phyloP scores from a whole-genome alignment of 1,140 invertebrate species.

The Drosophila azteca region DNA sequence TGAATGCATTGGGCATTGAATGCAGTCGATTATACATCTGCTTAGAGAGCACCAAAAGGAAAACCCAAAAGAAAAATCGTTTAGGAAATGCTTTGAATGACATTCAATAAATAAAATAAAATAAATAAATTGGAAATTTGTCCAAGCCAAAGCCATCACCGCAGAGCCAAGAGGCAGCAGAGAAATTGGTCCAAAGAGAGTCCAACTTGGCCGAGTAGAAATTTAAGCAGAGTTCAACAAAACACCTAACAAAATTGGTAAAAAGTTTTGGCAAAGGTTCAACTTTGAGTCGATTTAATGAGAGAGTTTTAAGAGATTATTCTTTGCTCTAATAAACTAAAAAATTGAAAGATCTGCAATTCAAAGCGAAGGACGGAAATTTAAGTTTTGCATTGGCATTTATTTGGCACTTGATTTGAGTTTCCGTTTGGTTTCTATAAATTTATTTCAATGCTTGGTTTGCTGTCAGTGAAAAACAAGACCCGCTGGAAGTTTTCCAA shows the following conservation, averaged over 20 bases:
- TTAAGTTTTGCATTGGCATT: no score
- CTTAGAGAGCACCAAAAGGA: slow-evolving; percentile 8
- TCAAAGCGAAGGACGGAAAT: no score
- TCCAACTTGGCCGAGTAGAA: neutral
- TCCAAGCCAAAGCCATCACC: neutral
- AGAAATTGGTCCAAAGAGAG: neutral
- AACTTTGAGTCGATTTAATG: slow-evolving; percentile 16
- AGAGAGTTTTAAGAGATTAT: neutral
- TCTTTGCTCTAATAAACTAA: no score
- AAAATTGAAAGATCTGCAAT: no score
- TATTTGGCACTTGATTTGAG: no score
- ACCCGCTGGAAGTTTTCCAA: no score
- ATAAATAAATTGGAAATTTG: slow-evolving; percentile 23
- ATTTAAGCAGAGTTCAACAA: no score
- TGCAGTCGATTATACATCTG: slow-evolving; percentile 22
- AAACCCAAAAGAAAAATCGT: slow-evolving; percentile 13
- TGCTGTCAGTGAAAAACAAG: no score
- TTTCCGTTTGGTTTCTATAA: no score
- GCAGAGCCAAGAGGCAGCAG: neutral
- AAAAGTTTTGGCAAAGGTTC: slow-evolving; percentile 24
- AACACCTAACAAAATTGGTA: no score
- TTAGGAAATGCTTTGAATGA: slow-evolving; percentile 10
- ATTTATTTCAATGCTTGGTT: no score
- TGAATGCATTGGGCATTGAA: slow-evolving; percentile 4
- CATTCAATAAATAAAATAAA: slow-evolving; percentile 27